Evolutionary conservation across 2,113 vertebrate species (phyloP), one percentile per base, ranked within the genome.

Genomic region (Odontesthes bonariensis): DNA sequence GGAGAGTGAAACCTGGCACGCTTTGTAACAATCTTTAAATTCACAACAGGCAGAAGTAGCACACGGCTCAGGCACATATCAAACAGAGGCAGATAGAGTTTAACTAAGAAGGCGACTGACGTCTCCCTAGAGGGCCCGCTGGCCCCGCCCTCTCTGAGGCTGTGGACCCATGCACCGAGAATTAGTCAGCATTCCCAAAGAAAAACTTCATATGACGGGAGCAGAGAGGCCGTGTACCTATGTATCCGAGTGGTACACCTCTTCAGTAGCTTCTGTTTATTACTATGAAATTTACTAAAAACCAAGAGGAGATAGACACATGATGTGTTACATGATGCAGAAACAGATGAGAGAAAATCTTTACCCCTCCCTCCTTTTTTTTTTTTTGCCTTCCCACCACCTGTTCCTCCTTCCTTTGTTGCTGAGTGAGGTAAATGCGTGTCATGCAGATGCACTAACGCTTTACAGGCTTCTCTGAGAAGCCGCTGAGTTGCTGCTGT

Each of bases 221-320:
- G 70, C 74, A 86, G 89, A 92, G 94, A 93, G 93, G 94, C 92
- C 91, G 94, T 94, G 92, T 97, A 98, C 96, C 96, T 97, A 96
- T 95, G 94, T 94, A 94, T 98, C 96, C 95, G 83, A 88, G 94
- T 90, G 79, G 89, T 94, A 95, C 95, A 92, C 91, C 94, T 95
- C 96, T 95, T 95, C 95, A 96, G 96, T 94, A 96, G 93, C 96
- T 96, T 96, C 95, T 96, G 92, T 91, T 95, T 97, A 97, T 94
- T 95, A 95, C 94, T 96, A 95, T 91, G 94, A 94, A 94, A 93
- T 93, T 96, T 94, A 98, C 97, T 97, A 82, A 94, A 95, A 95
- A 85, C 83, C 94, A 96, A 95, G 95, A 94, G 94, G 94, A 96
- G 94, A 96, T 93, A 87, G 89, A 97, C 94, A 97, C 88, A 94